Evolutionary conservation across 2,888 invertebrate species (phyloP).

Genomic region (Marasmarcha lunaedactyla): DNA sequence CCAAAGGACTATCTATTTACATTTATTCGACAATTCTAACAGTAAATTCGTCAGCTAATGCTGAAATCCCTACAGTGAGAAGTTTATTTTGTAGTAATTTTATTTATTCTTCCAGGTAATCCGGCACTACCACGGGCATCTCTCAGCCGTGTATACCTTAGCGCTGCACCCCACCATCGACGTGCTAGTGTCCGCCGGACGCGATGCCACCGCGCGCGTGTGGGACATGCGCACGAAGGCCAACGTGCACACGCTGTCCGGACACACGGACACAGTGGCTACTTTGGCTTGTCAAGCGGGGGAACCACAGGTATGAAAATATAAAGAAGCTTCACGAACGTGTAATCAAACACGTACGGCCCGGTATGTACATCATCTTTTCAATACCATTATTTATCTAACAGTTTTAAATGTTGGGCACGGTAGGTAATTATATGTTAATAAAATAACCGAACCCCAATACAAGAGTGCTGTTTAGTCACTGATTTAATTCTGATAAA

Average conservation of each 20-base stretch:
- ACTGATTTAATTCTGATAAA: too few relatives aligned
- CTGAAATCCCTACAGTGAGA: too few relatives aligned
- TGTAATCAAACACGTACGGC: too few relatives aligned
- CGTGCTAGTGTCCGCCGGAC: conserved; percentile 91
- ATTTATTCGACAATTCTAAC: too few relatives aligned
- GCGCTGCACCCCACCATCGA: conserved; percentile 96
- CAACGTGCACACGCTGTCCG: conserved; percentile 94
- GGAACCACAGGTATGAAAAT: conserved; percentile 94
- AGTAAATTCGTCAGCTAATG: too few relatives aligned
- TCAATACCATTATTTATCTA: too few relatives aligned
- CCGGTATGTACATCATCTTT: background rate
- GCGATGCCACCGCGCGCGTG: conserved; percentile 95
- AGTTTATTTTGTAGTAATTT: too few relatives aligned
- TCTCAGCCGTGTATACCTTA: conserved; percentile 95
- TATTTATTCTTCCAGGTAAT: conserved; percentile 82
- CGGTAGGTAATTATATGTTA: too few relatives aligned
- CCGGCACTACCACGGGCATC: conserved; percentile 98
- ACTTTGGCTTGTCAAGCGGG: conserved; percentile 92
- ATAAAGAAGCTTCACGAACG: background rate
- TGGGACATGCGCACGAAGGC: conserved; percentile 99
- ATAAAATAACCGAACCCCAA: too few relatives aligned
- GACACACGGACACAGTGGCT: conserved; percentile 98
- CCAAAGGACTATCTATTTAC: too few relatives aligned
- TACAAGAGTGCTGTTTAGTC: too few relatives aligned
- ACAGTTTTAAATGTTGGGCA: too few relatives aligned